Conservation (phyloP, 2,888 invertebrate species). For the Carabus problematicus region DNA sequence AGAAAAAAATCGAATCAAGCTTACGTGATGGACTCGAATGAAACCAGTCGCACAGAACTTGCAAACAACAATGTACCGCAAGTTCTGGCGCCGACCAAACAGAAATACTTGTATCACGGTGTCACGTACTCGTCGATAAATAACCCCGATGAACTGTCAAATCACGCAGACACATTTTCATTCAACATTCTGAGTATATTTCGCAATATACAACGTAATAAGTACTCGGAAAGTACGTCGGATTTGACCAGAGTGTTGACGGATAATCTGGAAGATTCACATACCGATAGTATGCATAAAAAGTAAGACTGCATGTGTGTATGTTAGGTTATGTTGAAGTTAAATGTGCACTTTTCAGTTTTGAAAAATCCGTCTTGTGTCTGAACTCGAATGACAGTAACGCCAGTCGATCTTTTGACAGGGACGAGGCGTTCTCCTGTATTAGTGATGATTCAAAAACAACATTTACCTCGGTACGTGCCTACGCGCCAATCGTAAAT, state of each 20-base stretch:
- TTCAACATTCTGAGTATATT: constrained; percentile 35
- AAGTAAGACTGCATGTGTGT: constrained; percentile 32
- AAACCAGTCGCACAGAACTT: background rate
- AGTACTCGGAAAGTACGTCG: constrained; percentile 10
- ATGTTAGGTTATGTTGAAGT: background rate
- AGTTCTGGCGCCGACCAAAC: constrained; percentile 19
- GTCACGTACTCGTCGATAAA: constrained; percentile 34
- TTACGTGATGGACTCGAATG: constrained; percentile 27
- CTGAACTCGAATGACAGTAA: constrained; percentile 37
- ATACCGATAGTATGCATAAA: constrained; percentile 30
- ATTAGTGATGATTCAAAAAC: constrained; percentile 47
- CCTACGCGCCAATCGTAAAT: too few species aligned
- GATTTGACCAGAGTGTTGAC: background rate
- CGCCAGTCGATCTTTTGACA: constrained; percentile 27
- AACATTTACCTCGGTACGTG: constrained; percentile 47
- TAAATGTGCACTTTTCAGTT: constrained; percentile 24
- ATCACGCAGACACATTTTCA: constrained; percentile 22
- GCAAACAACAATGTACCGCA: constrained; percentile 11
- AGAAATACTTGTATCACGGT: constrained; percentile 29
- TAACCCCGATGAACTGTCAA: constrained; percentile 11
- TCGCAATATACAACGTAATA: constrained; percentile 34
- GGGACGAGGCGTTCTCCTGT: constrained; percentile 47
- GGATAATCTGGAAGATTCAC: constrained; percentile 31
- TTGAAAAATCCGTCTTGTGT: constrained; percentile 40
- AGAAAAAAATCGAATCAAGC: constrained; percentile 17